phyloP scores from a whole-genome alignment of 2,888 invertebrate genomes.

The Cantharis flavilabris region DNA sequence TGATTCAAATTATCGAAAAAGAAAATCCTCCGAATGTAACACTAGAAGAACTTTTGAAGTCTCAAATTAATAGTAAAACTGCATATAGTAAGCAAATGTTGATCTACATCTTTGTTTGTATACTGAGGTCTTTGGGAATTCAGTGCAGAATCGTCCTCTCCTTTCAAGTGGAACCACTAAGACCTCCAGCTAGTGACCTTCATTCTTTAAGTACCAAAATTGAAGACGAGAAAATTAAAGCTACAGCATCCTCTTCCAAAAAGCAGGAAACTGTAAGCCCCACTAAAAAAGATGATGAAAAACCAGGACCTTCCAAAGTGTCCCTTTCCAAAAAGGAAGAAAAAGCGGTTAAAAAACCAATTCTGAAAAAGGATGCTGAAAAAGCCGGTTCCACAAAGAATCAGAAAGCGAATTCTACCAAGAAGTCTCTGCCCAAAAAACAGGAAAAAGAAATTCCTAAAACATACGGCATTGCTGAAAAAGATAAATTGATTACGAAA shows the following conservation, averaged over 20 bases:
- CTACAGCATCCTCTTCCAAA: neutral
- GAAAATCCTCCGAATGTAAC: constrained; percentile 41
- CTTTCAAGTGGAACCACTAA: constrained; percentile 75
- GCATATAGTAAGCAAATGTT: constrained; percentile 70
- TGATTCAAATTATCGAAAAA: constrained; percentile 63
- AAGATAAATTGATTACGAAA: neutral
- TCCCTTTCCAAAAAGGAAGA: neutral
- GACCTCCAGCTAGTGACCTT: constrained; percentile 67
- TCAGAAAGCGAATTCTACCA: neutral
- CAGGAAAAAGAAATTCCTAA: neutral
- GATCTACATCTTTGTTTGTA: constrained; percentile 75
- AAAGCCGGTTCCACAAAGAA: neutral
- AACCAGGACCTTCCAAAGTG: neutral
- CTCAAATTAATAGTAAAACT: constrained; percentile 65
- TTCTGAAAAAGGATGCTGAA: neutral
- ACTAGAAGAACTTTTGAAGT: constrained; percentile 58
- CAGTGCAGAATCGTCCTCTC: constrained; percentile 82
- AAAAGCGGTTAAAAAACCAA: neutral
- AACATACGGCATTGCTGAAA: neutral
- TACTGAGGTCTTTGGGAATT: constrained; percentile 79
- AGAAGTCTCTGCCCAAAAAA: neutral
- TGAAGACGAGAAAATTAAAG: constrained; percentile 12
- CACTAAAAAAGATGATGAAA: neutral
- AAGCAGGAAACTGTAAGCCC: neutral
- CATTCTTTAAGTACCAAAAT: constrained; percentile 61